Conservation (phyloP, 2,797 vertebrate genomes). For the Phalanger gymnotis region DNA sequence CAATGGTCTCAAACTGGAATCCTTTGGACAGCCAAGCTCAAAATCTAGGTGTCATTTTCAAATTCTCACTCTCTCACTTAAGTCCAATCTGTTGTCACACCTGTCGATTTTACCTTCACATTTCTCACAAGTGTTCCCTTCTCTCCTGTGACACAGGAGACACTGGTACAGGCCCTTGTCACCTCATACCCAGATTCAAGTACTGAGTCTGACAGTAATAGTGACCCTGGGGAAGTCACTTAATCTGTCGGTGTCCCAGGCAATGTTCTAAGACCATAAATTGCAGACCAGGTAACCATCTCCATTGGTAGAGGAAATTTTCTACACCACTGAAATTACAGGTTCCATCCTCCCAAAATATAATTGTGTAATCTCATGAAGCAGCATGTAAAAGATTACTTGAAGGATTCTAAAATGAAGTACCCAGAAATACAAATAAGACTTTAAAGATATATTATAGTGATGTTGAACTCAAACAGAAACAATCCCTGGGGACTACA, state of each 20-base stretch:
- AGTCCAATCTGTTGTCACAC: not conserved
- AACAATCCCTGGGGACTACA: not conserved
- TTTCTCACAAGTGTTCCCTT: not conserved
- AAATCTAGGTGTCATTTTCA: not conserved
- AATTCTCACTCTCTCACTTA: not conserved
- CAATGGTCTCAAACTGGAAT: not conserved
- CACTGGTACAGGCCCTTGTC: not conserved
- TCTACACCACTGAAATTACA: not conserved
- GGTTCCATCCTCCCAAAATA: not conserved
- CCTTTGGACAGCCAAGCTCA: not conserved
- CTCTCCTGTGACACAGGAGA: not conserved
- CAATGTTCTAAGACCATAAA: not conserved
- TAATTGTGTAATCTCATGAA: not conserved
- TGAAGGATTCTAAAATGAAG: constrained; percentile 8
- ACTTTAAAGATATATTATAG: constrained; percentile 14
- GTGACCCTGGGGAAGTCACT: not conserved
- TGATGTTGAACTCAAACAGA: not conserved
- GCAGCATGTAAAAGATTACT: not conserved
- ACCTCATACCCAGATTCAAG: not conserved
- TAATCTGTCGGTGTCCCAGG: not conserved
- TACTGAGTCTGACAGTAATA: not conserved
- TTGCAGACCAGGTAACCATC: not conserved
- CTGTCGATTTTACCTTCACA: not conserved
- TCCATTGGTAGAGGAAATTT: not conserved
- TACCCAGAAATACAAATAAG: constrained; percentile 3